Conservation (phyloP, 2,113 vertebrate genomes). For the Tursiops truncatus region DNA sequence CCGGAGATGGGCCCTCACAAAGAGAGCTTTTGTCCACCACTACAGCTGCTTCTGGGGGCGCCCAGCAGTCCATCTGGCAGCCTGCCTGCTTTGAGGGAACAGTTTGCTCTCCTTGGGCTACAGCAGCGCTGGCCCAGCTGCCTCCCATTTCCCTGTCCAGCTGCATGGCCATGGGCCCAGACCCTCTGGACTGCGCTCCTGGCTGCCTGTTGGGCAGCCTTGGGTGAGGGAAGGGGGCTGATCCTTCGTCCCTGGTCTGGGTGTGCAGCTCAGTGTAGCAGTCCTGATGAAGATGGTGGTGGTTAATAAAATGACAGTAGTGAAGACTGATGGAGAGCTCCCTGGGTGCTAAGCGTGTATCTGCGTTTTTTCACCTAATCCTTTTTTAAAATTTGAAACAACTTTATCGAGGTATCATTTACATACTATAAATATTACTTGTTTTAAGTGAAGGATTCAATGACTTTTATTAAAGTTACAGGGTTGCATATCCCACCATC, state of each 20-base stretch:
- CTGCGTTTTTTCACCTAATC: neutral
- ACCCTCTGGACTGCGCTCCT: neutral
- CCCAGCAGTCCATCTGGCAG: neutral
- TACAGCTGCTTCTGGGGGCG: constrained; percentile 20
- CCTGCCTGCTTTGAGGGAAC: neutral
- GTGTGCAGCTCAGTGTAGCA: neutral
- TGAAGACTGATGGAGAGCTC: neutral
- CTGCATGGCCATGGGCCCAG: neutral
- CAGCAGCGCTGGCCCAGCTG: neutral
- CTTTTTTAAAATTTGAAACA: neutral
- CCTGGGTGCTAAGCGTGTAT: neutral
- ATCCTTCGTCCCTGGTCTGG: neutral
- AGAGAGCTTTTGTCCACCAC: constrained; percentile 30
- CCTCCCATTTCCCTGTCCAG: neutral
- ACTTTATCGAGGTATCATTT: neutral
- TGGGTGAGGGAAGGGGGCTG: neutral
- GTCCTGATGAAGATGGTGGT: neutral
- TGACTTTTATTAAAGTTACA: neutral
- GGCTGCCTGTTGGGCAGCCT: neutral
- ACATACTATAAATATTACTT: neutral
- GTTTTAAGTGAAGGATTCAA: neutral
- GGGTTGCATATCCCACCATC: neutral
- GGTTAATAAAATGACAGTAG: neutral
- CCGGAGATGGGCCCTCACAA: neutral
- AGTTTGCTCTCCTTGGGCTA: neutral